phyloP scores from a whole-genome alignment of 2,113 vertebrate genomes.

The Heterotis niloticus region DNA sequence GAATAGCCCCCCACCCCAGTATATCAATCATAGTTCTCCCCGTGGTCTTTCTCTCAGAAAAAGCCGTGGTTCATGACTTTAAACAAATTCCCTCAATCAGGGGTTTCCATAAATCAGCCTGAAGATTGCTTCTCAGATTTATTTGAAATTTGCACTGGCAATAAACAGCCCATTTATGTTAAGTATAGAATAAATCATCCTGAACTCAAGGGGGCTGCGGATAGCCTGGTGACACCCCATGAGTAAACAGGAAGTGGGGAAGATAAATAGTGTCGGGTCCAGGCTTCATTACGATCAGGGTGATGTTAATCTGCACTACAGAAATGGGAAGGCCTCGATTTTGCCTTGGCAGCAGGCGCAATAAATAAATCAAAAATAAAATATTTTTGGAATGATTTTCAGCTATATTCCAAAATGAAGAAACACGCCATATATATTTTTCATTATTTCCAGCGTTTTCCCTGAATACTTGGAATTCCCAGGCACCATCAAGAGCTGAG shows the following conservation, averaged over 20 bases:
- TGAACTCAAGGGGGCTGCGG: slow-evolving; percentile 5
- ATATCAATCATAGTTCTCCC: slow-evolving; percentile 4
- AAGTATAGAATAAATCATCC: slow-evolving; percentile 41
- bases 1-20: background rate
- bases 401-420: background rate
- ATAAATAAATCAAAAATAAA: no score
- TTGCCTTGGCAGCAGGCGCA: no score
- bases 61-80: slow-evolving; percentile 16
- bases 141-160: slow-evolving; percentile 42
- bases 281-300: slow-evolving; percentile 13
- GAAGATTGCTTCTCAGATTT: slow-evolving; percentile 32
- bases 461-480: no score
- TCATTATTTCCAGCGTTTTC: no score
- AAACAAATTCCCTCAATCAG: slow-evolving; percentile 17
- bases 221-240: background rate
- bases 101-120: slow-evolving; percentile 35
- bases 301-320: background rate
- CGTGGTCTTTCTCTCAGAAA: background rate
- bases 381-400: no score
- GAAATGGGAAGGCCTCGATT: no score
- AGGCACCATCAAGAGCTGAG: no score
- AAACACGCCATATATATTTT: background rate
- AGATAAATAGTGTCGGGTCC: slow-evolving; percentile 25
- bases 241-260: slow-evolving; percentile 29
- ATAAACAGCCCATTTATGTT: slow-evolving; percentile 40